phyloP scores from a whole-genome alignment of 2,113 vertebrate species.

The Anguilla rostrata region DNA sequence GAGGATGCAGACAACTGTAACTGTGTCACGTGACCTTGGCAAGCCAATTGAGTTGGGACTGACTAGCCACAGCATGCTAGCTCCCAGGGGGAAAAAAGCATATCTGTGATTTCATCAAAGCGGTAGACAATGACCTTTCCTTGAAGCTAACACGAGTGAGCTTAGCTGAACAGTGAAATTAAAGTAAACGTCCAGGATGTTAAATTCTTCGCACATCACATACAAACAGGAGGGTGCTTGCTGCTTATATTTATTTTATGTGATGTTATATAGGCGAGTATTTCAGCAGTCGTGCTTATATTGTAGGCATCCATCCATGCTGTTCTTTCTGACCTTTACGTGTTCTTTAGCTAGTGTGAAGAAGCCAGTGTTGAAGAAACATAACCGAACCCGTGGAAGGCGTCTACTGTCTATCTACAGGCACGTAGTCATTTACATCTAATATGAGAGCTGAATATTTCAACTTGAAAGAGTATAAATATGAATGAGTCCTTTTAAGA shows the following conservation, averaged over 20 bases:
- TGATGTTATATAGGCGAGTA: background rate
- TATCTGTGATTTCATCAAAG: background rate
- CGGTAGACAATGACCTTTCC: background rate
- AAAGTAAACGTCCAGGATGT: background rate
- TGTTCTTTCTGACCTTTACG: too few relatives aligned
- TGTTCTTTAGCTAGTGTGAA: background rate
- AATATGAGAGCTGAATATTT: background rate
- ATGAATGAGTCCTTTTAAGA: too few relatives aligned
- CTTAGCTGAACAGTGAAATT: background rate
- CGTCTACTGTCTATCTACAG: too few relatives aligned
- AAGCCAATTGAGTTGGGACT: background rate
- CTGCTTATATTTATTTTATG: background rate
- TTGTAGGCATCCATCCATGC: too few relatives aligned
- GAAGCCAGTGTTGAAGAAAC: background rate
- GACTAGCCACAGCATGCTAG: background rate
- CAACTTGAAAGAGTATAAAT: too few relatives aligned
- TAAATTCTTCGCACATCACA: background rate
- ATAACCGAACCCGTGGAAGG: background rate
- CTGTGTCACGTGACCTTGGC: background rate
- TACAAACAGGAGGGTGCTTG: background rate
- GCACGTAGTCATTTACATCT: background rate
- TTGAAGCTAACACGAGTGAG: background rate
- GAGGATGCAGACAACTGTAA: background rate
- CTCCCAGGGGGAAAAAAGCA: background rate
- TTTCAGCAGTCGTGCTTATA: too few relatives aligned